Evolutionary conservation across 2,797 vertebrate species (phyloP), one percentile per base, ranked within the genome.

Genomic region (Anguilla pacifica): DNA sequence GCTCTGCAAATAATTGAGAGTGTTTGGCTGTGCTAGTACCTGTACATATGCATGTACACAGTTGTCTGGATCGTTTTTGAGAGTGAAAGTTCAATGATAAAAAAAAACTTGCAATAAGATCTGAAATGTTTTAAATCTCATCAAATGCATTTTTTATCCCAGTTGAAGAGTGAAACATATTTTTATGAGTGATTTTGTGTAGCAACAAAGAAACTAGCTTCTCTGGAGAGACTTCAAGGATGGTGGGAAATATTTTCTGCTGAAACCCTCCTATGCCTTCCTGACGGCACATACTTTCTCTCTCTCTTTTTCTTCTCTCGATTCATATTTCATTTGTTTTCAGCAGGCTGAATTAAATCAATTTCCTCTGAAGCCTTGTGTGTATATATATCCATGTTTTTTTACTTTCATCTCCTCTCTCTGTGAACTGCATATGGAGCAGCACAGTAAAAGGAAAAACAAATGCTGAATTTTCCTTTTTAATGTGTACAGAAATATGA

Each of bases 301-400:
- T 43, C 22, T 64, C 61, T n/a, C 61, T 17, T 15, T 59, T 11
- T 19, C 15, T 59, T 15, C 61, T 39, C 19, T 49, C n/a, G 43
- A 46, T 83, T 49, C 79, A 83, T 67, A 53, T 28, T n/a, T 39
- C 49, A 43, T 70, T 87, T 83, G 46, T 83, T 87, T 83, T 83
- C 17, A 15, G 31, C 74, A 46, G 86, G 61, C 55, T 46, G 59
- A 51, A 87, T 49, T 79, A 83, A 64, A 46, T 64, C 39, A 49
- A 64, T 35, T 59, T 25, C 10, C 77, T 61, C 35, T 9, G 57
- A 10, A 83, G 35, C 59, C 59, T 82, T 55, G 77, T 83, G 22
- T 11, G 35, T 57, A 57, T 31, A 22, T 43, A 28, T 39, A 0
- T 84, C 9, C n/a, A 10, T 55, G 35, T 81, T 81, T 81, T 43